A percentile compares a stretch with the other conserved stretches of the same genome.
Evolutionary conservation across 2,888 invertebrate species (phyloP).

Genomic region (Eristalis tenax): DNA sequence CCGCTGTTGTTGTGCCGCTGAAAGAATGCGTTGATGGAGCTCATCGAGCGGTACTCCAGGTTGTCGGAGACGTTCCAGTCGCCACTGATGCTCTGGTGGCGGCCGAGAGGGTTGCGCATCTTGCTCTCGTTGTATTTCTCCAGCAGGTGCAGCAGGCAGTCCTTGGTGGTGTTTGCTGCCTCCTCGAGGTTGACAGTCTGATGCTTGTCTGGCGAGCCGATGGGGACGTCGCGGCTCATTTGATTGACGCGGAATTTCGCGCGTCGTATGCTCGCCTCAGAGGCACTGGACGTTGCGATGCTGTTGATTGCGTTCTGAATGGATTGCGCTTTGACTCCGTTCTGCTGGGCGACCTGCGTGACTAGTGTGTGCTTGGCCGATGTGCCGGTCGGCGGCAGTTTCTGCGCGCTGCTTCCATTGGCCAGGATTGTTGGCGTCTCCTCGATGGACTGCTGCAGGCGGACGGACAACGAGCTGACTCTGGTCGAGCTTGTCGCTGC

Average conservation of each 20-base stretch:
- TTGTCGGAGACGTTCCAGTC: slow-evolving; percentile 89
- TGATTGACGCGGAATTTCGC: slow-evolving; percentile 86
- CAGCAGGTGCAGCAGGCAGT: slow-evolving; percentile 87
- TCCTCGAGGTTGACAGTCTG: slow-evolving; percentile 82
- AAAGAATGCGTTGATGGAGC: slow-evolving; percentile 90
- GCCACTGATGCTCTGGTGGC: slow-evolving; percentile 88
- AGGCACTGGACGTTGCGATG: slow-evolving; percentile 42
- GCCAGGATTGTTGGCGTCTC: slow-evolving; percentile 77
- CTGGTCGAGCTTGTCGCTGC: slow-evolving; percentile 71
- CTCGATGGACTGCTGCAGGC: slow-evolving; percentile 79
- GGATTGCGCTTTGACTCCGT: slow-evolving; percentile 50
- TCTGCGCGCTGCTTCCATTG: slow-evolving; percentile 68
- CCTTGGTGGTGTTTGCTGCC: slow-evolving; percentile 88
- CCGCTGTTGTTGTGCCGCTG: slow-evolving; percentile 83
- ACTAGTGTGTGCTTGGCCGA: slow-evolving; percentile 7
- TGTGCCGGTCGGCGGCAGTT: slow-evolving; percentile 38
- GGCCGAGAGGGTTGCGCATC: slow-evolving; percentile 82
- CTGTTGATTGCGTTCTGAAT: slow-evolving; percentile 53
- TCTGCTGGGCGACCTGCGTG: slow-evolving; percentile 39
- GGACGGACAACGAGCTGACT: slow-evolving; percentile 76
- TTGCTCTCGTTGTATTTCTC: slow-evolving; percentile 87
- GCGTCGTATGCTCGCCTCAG: slow-evolving; percentile 81
- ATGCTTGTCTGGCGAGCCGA: slow-evolving; percentile 84
- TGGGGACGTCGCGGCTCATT: slow-evolving; percentile 88
- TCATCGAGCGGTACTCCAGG: slow-evolving; percentile 89